Evolutionary conservation across 2,888 invertebrate genomes (phyloP), one percentile per base, ranked within the genome.

Genomic region (Conistra vaccinii): DNA sequence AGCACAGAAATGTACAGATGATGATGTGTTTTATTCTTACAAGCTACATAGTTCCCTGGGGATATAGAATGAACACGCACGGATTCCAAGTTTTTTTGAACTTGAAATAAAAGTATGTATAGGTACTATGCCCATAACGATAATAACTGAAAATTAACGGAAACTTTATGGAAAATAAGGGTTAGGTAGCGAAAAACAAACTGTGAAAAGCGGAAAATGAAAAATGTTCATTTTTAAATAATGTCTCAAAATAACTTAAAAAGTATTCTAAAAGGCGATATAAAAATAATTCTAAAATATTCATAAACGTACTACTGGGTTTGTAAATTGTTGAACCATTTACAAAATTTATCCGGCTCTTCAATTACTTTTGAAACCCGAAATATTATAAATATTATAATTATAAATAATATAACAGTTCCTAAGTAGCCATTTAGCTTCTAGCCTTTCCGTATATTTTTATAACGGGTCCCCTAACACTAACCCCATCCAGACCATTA

Each of bases 31-130:
- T 60, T 60, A 71, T 65, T 69, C 48, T 6, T 51, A 67, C 71
- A 84, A 80, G 73, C 76, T 57, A 53, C 51, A 83, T 78, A 53
- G 62, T 66, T 32, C 77, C 55, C 45, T 29, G 48, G 81, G 63
- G 81, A 62, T 51, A 32, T 23, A 10, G 20, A 75, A 78, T 83
- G 51, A 76, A 75, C 70, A 57, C 53, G 62, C 58, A 73, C 14
- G 39, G 39, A 60, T 73, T 60, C 3, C 5, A 70, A 75, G 72
- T 75, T 73, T 45, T 62, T 69, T 53, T 58, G n/a, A 74, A 60
- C 69, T 66, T 67, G n/a, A 10, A 65, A 73, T 73, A n/a, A n/a
- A n/a, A n/a, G n/a, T n/a, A n/a, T n/a, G n/a, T n/a, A n/a, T n/a
- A n/a, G n/a, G n/a, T n/a, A n/a, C n/a, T n/a, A n/a, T n/a, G n/a